A percentile compares a stretch with the other conserved stretches of the same genome.
These are phyloP conservation scores for Astatotilapia flaviijosephi DNA, from an alignment of 2,113 vertebrate genomes.

Conservation along the genomic window DNA sequence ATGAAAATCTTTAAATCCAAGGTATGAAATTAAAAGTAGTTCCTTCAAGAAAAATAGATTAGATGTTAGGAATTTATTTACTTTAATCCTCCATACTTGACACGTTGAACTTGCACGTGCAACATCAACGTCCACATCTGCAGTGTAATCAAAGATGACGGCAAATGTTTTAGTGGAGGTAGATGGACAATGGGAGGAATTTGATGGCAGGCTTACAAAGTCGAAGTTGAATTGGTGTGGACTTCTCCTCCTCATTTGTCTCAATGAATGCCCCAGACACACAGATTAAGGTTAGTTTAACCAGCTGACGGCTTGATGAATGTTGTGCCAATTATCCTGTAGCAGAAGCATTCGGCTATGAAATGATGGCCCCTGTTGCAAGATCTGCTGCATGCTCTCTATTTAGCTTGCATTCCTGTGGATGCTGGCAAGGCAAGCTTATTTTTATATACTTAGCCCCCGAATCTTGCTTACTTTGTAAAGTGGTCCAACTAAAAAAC, in stretches of 20 bases:
- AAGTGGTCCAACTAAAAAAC: background rate
- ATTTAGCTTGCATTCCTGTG: background rate
- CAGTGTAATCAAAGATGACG: background rate
- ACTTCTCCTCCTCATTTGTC: conserved; percentile 38
- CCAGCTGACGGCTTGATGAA: conserved; percentile 36
- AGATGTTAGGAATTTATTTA: background rate
- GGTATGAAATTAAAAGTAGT: background rate
- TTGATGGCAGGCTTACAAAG: background rate
- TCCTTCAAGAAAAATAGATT: background rate
- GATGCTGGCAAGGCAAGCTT: background rate
- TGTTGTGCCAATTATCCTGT: conserved; percentile 28
- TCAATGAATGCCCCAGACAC: conserved; percentile 14
- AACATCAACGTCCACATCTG: background rate
- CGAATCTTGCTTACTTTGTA: background rate
- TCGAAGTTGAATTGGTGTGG: background rate
- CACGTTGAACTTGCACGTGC: background rate
- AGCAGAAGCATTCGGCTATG: conserved; percentile 18
- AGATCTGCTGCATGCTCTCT: background rate
- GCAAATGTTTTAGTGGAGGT: background rate
- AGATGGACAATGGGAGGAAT: background rate
- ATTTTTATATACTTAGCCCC: background rate
- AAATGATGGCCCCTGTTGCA: conserved; percentile 22
- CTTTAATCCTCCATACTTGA: background rate
- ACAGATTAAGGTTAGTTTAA: conserved; percentile 12
- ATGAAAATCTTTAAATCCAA: background rate